A percentile compares a stretch with the other conserved stretches of the same genome.
Conservation (phyloP, 2,888 invertebrate species). For the Lasioglossum calceatum region DNA sequence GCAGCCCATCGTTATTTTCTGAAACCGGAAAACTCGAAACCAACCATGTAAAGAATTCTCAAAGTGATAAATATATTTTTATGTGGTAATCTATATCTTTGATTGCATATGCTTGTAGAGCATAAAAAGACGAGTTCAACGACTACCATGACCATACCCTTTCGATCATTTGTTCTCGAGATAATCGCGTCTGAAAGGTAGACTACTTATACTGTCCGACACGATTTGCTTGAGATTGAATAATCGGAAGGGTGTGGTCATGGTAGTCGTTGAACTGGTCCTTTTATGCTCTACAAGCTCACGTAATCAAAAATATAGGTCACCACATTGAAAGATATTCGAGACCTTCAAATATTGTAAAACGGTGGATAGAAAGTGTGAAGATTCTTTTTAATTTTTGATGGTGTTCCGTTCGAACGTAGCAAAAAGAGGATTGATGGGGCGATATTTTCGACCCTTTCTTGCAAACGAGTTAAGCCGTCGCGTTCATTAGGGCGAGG, state of each 20-base stretch:
- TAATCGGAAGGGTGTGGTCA: not conserved
- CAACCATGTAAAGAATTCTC: not conserved
- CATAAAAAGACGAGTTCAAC: not conserved
- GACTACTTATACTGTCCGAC: not conserved
- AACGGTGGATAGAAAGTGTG: not conserved
- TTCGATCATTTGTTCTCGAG: not conserved
- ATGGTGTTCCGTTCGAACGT: not conserved
- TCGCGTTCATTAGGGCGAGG: constrained; percentile 9
- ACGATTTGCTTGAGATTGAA: not conserved
- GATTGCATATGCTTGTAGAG: not conserved
- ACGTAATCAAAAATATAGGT: not conserved
- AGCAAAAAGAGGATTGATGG: not conserved
- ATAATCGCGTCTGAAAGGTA: not conserved
- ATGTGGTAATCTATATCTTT: not conserved
- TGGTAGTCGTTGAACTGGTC: not conserved
- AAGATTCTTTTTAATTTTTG: not conserved
- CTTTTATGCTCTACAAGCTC: not conserved
- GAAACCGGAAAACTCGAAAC: not conserved
- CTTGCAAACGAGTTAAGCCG: not conserved
- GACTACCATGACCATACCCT: not conserved
- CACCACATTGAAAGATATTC: not conserved
- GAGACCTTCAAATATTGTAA: not conserved
- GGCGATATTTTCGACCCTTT: not conserved
- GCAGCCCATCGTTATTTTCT: not conserved
- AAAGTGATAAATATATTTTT: not conserved